Evolutionary conservation across 2,888 invertebrate species (phyloP), one percentile per base, ranked within the genome.

Genomic region (Protonemura montana): DNA sequence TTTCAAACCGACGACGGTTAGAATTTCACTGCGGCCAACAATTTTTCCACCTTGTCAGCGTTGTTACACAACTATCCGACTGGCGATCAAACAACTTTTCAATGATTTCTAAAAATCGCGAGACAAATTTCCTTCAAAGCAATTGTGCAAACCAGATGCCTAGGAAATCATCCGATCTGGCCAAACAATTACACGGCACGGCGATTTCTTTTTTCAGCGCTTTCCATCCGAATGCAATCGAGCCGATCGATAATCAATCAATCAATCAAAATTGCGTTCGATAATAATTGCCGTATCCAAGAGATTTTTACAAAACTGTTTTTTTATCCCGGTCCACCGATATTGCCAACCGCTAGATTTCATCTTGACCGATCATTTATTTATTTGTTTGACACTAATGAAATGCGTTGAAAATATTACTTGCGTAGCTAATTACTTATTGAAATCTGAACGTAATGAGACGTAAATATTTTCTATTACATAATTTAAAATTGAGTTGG

Each of bases 191-290:
- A 21, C 59, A 59, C 59, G 59, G 16, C 21, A n/a, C 21, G 13
- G 16, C 59, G 13, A 59, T 59, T 59, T 59, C 59, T 59, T 59
- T 59, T 59, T 59, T 59, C 59, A 21, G 59, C 59, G 21, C 59
- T 59, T 59, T 59, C 59, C 7, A n/a, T n/a, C 21, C 59, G 59
- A 21, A 59, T 21, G 16, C 59, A 21, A 59, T 59, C 59, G 59
- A 59, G 59, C 59, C 59, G 13, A 59, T 59, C 59, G 59, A 59
- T 59, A 59, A 59, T 59, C 59, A 59, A 59, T 59, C 59, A 59
- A 59, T 59, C 59, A 59, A 13, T 59, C 59, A 59, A 59, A n/a
- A 59, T 59, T 59, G 59, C 59, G 21, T 21, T 13, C 13, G 59
- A 10, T 13, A 21, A 7, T 59, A 59, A 59, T 59, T 59, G 59